phyloP scores from a whole-genome alignment of 92 coral and sea anemone species.

The Epizoanthus ramosus region DNA sequence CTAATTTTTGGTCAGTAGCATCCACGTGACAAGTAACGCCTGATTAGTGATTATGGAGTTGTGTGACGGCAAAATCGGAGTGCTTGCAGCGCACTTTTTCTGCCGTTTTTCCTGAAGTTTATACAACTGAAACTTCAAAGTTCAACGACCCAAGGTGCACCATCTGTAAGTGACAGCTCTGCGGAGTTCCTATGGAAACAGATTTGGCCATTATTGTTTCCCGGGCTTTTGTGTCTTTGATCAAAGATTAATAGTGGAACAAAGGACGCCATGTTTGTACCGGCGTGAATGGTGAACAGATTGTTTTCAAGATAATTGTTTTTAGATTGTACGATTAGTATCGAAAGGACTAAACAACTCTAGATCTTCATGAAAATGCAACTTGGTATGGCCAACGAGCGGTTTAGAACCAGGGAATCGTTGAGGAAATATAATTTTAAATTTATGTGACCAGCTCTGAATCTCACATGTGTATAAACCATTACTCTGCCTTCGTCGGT shows the following conservation, averaged over 20 bases:
- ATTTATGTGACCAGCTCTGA: background rate
- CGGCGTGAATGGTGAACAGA: background rate
- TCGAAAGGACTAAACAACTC: background rate
- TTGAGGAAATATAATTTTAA: background rate
- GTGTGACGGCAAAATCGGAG: too few relatives aligned
- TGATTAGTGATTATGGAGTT: too few relatives aligned
- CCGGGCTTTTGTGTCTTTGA: background rate
- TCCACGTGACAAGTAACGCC: too few relatives aligned
- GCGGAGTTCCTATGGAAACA: slow-evolving; percentile 49
- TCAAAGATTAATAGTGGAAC: slow-evolving; percentile 14
- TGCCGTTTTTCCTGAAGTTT: background rate
- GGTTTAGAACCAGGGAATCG: background rate
- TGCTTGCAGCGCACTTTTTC: too few relatives aligned
- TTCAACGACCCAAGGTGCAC: too few relatives aligned
- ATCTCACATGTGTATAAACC: background rate
- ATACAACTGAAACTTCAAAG: background rate
- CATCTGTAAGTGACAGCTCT: slow-evolving; percentile 12
- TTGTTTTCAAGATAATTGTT: slow-evolving; percentile 25
- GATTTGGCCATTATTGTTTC: slow-evolving; percentile 9
- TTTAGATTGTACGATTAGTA: slow-evolving; percentile 31
- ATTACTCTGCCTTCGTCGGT: background rate
- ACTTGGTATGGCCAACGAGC: background rate
- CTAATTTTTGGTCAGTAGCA: too few relatives aligned
- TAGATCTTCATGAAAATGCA: background rate
- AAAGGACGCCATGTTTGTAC: slow-evolving; percentile 38